A percentile compares a stretch with the other conserved stretches of the same genome.
Evolutionary conservation across 1,140 invertebrate species (phyloP).

Genomic region (Nasonia longicornis): DNA sequence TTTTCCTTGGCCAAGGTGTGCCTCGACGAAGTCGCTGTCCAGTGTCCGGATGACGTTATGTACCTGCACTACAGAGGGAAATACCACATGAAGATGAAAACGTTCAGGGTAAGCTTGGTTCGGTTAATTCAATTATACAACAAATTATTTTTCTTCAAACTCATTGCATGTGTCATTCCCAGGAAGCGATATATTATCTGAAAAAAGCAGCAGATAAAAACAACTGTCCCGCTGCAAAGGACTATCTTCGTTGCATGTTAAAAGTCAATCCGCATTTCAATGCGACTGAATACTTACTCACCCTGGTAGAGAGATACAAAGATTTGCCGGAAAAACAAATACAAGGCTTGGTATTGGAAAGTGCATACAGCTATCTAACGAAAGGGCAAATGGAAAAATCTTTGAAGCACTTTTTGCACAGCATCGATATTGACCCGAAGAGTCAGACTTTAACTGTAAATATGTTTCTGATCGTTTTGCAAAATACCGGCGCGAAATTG

Average conservation of each 20-base stretch:
- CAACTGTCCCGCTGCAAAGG: conserved; percentile 4
- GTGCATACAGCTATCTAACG: neutral
- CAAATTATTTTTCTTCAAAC: no score
- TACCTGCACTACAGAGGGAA: conserved; percentile 25
- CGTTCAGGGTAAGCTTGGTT: conserved; percentile 1
- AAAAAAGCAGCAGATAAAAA: neutral
- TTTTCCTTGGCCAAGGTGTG: neutral
- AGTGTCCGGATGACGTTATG: neutral
- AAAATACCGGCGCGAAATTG: neutral
- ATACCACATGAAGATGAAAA: conserved; percentile 6
- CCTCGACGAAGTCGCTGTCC: neutral
- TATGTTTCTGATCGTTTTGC: neutral
- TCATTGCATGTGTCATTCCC: neutral
- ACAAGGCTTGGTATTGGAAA: neutral
- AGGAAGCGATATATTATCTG: conserved; percentile 14
- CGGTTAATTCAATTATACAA: neutral
- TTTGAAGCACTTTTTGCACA: neutral
- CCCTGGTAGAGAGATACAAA: neutral
- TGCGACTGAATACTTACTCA: neutral
- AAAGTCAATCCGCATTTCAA: neutral
- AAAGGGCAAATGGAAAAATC: neutral
- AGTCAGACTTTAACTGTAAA: neutral
- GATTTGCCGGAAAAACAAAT: neutral
- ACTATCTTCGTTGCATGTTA: conserved; percentile 7
- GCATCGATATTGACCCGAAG: conserved; percentile 1